Base-by-base conservation (phyloP, 1,140 invertebrate genomes). In the Diorhabda elongata region DNA sequence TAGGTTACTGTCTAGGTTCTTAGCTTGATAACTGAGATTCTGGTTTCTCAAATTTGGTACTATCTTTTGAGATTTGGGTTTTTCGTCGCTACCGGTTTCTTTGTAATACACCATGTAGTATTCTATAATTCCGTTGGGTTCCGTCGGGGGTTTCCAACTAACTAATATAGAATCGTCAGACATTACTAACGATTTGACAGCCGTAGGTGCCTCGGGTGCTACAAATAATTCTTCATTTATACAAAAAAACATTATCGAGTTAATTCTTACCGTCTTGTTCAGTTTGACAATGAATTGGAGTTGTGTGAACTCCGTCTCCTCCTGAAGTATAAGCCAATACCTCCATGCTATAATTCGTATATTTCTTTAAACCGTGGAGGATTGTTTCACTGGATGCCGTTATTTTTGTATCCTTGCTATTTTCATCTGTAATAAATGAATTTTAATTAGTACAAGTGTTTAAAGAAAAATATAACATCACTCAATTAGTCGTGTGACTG, bases 341-440 rank as follows among this genome's bases (percentile, higher is more conserved):
- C 86, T 97, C 93, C 88, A 98, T 95, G 64, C 93, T 97, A 82
- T 98, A 98, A 83, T 98, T 98, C 2, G 96, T 98, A 81, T 91
- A 98, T 80, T 97, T 97, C 81, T 95, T 93, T 42, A 98, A 83
- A 61, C 92, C 94, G 78, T 96, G 92, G 4, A 97, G 85, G 77
- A 96, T 95, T 2, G 95, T 96, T 82, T 97, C 95, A 78, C 91
- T 95, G 68, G 93, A 92, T 57, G 94, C 90, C 60, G 92, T 94
- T 71, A 94, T 95, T 81, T 95, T 96, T 2, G 92, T 92, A 74
- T 95, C 93, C 75, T 94, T 94, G 8, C 92, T 92, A 75, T 92
- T 93, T 79, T 97, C 94, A 81, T 97, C 94, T 93, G 67, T 42
- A 78, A 79, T 71, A 61, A 75, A 73, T 58, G 26, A 67, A 63